Percentiles rank a stretch among this genome's conserved stretches.
Evolutionary conservation across 2,888 invertebrate genomes (phyloP).

Genomic region (Morpho helenor): DNA sequence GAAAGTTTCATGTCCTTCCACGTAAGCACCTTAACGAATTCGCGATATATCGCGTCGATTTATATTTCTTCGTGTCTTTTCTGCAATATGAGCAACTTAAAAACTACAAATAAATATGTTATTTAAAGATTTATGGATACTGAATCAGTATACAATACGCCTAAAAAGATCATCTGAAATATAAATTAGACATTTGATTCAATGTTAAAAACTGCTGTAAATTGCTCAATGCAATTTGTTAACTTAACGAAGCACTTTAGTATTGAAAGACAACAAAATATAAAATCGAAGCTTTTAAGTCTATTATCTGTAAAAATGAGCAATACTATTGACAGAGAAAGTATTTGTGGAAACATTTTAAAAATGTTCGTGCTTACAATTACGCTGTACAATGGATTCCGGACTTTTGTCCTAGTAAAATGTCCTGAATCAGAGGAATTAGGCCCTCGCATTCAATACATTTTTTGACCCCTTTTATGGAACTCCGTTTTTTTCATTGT

Average conservation of each 20-base stretch:
- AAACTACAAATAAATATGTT: no score
- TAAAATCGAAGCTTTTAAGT: neutral
- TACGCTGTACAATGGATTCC: conserved; percentile 2
- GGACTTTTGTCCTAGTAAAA: conserved; percentile 11
- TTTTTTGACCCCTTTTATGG: conserved; percentile 3
- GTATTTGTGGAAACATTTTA: conserved; percentile 13
- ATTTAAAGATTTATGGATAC: no score
- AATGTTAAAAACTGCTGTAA: no score
- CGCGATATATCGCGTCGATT: conserved; percentile 27
- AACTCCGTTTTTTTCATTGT: neutral
- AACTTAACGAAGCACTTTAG: no score
- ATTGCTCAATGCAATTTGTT: no score
- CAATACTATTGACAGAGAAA: conserved; percentile 1
- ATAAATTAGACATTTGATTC: no score
- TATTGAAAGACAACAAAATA: neutral
- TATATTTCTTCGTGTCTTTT: no score
- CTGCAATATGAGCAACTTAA: no score
- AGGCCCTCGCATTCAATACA: neutral
- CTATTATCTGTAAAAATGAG: conserved; percentile 10
- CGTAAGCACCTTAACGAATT: conserved; percentile 20
- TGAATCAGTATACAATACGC: no score
- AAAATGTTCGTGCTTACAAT: conserved; percentile 12
- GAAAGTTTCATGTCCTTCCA: conserved; percentile 17
- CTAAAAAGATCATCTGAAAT: no score
- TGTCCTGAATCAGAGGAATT: conserved; percentile 10